A percentile compares a stretch with the other conserved stretches of the same genome.
These are phyloP conservation scores for Loripinus fragilis DNA, from an alignment of 2,888 invertebrate genomes.

Conservation along the genomic window DNA sequence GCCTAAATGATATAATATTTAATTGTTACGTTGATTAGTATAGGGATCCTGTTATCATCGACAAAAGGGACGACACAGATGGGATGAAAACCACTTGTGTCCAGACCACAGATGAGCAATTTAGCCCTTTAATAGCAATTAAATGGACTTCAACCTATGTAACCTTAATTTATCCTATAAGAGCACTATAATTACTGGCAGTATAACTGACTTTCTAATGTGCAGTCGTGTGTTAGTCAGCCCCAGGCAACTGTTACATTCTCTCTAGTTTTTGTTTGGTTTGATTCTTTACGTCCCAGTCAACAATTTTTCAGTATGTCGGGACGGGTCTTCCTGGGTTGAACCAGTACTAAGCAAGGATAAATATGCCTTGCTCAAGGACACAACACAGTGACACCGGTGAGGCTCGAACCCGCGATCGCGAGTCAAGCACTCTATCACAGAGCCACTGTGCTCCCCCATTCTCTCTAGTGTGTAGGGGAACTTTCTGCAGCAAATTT, in stretches of 20 bases:
- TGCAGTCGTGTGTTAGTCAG: not conserved
- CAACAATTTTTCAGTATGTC: too few relatives aligned
- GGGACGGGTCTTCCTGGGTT: too few relatives aligned
- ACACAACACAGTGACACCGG: too few relatives aligned
- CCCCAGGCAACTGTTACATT: not conserved
- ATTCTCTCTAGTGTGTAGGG: too few relatives aligned
- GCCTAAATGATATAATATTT: not conserved
- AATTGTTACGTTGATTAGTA: not conserved
- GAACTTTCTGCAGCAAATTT: too few relatives aligned
- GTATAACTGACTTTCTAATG: conserved; percentile 17
- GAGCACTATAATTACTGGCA: not conserved
- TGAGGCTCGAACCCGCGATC: too few relatives aligned
- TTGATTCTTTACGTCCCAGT: too few relatives aligned
- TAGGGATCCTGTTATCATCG: not conserved
- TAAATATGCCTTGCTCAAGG: too few relatives aligned
- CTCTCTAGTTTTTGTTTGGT: too few relatives aligned
- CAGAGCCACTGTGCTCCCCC: too few relatives aligned
- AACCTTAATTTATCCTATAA: conserved; percentile 9
- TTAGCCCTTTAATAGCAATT: not conserved
- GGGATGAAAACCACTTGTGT: conserved; percentile 4
- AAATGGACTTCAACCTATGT: not conserved
- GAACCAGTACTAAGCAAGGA: too few relatives aligned
- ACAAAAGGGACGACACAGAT: not conserved
- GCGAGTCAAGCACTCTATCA: too few relatives aligned
- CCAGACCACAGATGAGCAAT: not conserved